phyloP scores from a whole-genome alignment of 2,888 invertebrate species.

The Apamea anceps region DNA sequence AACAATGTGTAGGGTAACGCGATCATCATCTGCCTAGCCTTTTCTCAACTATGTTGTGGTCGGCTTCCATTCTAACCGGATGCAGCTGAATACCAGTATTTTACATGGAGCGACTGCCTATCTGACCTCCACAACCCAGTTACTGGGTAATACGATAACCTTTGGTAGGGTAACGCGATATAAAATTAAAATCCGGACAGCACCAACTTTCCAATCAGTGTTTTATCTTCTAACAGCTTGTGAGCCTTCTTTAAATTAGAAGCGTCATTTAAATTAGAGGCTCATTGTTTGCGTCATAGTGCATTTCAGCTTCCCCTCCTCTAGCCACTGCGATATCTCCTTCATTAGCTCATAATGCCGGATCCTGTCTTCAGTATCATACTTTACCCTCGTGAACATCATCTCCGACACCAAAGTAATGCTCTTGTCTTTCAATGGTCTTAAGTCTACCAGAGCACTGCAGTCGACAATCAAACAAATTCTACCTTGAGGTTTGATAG shows the following conservation, averaged over 20 bases:
- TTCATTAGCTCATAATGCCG: constrained; percentile 80
- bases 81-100: too few species aligned
- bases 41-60: too few species aligned
- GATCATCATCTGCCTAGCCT: too few species aligned
- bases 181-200: constrained; percentile 75
- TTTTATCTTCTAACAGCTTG: constrained; percentile 78
- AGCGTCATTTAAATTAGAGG: constrained; percentile 86
- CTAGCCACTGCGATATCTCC: constrained; percentile 79
- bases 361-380: constrained; percentile 81
- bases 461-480: constrained; percentile 86
- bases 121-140: too few species aligned
- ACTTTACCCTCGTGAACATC: constrained; percentile 83
- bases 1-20: too few species aligned
- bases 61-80: too few species aligned
- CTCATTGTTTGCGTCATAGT: constrained; percentile 80
- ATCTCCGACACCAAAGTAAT: constrained; percentile 83
- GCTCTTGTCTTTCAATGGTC: constrained; percentile 83
- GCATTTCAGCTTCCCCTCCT: constrained; percentile 77
- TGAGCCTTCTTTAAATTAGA: constrained; percentile 83
- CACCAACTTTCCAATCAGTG: constrained; percentile 83
- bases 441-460: constrained; percentile 80
- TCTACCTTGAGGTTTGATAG: constrained; percentile 83
- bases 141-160: too few species aligned
- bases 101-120: too few species aligned
- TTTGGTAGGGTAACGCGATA: too few species aligned